Evolutionary conservation across 2,113 vertebrate species (phyloP).

Genomic region (Callaeas wilsoni): DNA sequence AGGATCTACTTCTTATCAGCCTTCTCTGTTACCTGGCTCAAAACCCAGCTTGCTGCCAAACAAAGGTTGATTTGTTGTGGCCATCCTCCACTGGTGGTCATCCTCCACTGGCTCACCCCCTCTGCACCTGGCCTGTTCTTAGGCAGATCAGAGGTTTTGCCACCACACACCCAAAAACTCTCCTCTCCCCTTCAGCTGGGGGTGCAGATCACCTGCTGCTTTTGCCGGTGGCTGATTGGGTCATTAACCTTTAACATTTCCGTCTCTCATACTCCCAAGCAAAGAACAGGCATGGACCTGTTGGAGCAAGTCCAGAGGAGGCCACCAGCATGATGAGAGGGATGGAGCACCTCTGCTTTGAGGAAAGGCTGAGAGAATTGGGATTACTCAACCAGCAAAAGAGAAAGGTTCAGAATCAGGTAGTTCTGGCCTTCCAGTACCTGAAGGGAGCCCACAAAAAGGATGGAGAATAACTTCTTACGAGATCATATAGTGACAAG

Average conservation of each 20-base stretch:
- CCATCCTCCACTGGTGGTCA: neutral
- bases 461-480: neutral
- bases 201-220: neutral
- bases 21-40: neutral
- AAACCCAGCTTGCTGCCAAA: neutral
- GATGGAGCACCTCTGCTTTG: neutral
- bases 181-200: accelerated
- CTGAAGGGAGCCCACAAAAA: neutral
- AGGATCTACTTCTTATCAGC: neutral
- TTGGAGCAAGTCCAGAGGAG: neutral
- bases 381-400: neutral
- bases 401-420: neutral
- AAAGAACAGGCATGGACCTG: neutral
- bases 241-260: neutral
- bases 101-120: neutral
- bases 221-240: neutral
- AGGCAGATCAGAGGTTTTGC: neutral
- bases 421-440: neutral
- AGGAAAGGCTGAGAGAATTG: neutral
- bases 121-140: neutral
- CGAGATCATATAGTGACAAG: neutral
- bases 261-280: neutral
- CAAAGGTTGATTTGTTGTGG: neutral
- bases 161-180: neutral
- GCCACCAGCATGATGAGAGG: neutral